These are phyloP conservation scores for Phortica okadai DNA, from an alignment of 2,888 invertebrate genomes.

Conservation along the genomic window DNA sequence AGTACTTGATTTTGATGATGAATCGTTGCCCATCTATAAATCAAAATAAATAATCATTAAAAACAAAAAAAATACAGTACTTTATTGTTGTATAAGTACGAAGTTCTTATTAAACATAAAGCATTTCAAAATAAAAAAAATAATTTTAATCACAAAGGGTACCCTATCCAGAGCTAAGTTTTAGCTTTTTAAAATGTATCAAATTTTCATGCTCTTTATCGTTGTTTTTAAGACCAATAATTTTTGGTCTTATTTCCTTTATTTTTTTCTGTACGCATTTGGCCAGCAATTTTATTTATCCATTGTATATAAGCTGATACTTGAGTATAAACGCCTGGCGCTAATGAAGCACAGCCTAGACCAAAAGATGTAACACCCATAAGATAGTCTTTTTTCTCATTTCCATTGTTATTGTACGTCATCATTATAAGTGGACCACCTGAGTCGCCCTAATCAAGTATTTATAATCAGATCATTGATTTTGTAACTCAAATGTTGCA, in stretches of 20 bases:
- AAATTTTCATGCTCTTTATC: background rate
- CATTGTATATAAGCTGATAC: slow-evolving; percentile 44
- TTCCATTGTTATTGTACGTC: slow-evolving; percentile 17
- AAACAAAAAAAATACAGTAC: too few relatives aligned
- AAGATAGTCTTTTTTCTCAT: slow-evolving; percentile 39
- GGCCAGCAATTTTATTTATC: slow-evolving; percentile 27
- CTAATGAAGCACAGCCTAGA: slow-evolving; percentile 42
- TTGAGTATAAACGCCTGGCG: slow-evolving; percentile 46
- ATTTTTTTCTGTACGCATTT: too few relatives aligned
- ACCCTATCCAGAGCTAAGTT: too few relatives aligned
- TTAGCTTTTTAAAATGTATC: too few relatives aligned
- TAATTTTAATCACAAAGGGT: background rate
- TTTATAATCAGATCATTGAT: background rate
- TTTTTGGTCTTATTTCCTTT: background rate
- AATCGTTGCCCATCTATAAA: background rate
- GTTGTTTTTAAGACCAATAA: background rate
- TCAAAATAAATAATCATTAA: too few relatives aligned
- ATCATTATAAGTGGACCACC: slow-evolving; percentile 25
- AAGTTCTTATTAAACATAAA: too few relatives aligned
- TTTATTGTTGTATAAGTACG: too few relatives aligned
- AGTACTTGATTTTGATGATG: background rate
- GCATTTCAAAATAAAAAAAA: background rate
- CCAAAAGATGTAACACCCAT: slow-evolving; percentile 56
- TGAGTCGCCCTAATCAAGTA: background rate
- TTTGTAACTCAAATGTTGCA: background rate